These are phyloP conservation scores for Ophthalmotilapia sp. DNA, from an alignment of 2,113 vertebrate species.

Conservation along the genomic window DNA sequence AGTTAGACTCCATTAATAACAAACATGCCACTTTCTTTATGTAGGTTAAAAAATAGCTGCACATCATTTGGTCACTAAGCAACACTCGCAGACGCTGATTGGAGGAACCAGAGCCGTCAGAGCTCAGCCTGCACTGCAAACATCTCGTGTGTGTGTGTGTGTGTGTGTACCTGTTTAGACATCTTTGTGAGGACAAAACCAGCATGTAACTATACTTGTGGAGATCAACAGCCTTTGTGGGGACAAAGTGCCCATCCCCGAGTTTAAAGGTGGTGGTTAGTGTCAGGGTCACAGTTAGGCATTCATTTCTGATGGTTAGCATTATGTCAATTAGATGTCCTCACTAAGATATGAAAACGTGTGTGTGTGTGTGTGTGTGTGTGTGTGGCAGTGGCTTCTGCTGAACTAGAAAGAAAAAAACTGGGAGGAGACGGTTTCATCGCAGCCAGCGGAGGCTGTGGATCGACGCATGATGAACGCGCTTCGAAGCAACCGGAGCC, in stretches of 20 bases:
- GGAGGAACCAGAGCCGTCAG: neutral
- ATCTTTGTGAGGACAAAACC: neutral
- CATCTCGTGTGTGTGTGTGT: neutral
- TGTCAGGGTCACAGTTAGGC: neutral
- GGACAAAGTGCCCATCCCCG: neutral
- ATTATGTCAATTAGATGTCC: neutral
- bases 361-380: neutral
- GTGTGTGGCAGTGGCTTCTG: neutral
- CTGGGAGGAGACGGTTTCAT: neutral
- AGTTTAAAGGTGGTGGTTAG: neutral
- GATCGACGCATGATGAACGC: neutral
- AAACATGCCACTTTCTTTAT: constrained; percentile 27
- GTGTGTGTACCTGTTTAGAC: neutral
- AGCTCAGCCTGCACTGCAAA: neutral
- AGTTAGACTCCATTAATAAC: neutral
- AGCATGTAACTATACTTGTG: fast-evolving
- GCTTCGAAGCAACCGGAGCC: neutral
- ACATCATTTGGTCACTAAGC: constrained; percentile 46
- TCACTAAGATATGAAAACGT: neutral
- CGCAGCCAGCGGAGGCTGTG: neutral
- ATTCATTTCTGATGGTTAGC: neutral
- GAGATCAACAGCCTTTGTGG: neutral
- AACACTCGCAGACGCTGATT: neutral
- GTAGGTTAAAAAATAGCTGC: constrained; percentile 45
- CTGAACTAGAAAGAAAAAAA: neutral